A percentile compares a stretch with the other conserved stretches of the same genome.
Conservation (phyloP, 2,888 invertebrate genomes). For the Coleophora flavipennella region DNA sequence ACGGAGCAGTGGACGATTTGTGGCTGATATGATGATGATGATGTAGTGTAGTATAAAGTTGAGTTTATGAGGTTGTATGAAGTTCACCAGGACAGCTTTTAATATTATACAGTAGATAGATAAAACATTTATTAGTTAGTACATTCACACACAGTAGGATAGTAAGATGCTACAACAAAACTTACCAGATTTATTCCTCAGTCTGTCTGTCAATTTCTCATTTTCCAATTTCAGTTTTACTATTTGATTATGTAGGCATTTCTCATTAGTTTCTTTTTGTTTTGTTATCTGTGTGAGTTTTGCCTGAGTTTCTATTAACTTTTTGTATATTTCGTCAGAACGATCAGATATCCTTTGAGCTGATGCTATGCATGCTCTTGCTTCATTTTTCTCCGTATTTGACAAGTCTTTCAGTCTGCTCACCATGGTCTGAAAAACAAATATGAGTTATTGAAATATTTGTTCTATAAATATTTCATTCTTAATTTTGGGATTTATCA, state of each 20-base stretch:
- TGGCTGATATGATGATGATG: too few relatives aligned
- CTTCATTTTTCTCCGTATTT: conserved; percentile 47
- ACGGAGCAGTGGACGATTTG: too few relatives aligned
- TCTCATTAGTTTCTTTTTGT: conserved; percentile 52
- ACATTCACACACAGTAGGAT: too few relatives aligned
- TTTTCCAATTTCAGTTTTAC: conserved; percentile 47
- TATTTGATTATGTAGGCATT: conserved; percentile 46
- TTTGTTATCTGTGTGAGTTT: conserved; percentile 45
- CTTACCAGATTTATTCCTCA: conserved; percentile 48
- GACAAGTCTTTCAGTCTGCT: conserved; percentile 42
- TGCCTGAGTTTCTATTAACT: conserved; percentile 36
- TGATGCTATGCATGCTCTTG: conserved; percentile 55
- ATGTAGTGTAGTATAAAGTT: too few relatives aligned
- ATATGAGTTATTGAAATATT: too few relatives aligned
- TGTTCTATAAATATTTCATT: too few relatives aligned
- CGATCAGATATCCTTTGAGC: conserved; percentile 55
- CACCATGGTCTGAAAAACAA: conserved; percentile 30
- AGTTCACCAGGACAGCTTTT: too few relatives aligned
- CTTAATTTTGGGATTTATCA: too few relatives aligned
- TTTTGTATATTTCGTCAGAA: conserved; percentile 44
- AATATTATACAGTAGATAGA: too few relatives aligned
- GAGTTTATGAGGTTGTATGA: too few relatives aligned
- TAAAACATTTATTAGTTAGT: too few relatives aligned
- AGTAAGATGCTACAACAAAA: too few relatives aligned
- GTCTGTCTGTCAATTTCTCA: conserved; percentile 47